A percentile compares a stretch with the other conserved stretches of the same genome.
Conservation (phyloP, 2,888 invertebrate genomes). For the Halictus ligatus region DNA sequence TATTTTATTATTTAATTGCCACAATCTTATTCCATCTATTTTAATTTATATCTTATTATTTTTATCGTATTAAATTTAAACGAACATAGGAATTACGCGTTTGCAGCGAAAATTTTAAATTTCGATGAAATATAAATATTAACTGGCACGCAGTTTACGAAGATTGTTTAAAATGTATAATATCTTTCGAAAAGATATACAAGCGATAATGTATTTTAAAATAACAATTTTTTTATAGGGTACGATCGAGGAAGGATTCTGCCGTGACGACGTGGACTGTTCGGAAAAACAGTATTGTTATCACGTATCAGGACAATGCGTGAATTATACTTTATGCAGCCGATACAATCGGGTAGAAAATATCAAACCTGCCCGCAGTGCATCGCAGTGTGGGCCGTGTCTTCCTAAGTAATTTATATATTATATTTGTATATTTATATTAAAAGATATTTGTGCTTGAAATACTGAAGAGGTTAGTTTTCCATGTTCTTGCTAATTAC, state of each 20-base stretch:
- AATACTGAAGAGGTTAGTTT: slow-evolving; percentile 7
- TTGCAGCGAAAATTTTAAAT: background rate
- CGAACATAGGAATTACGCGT: background rate
- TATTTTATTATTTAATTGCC: background rate
- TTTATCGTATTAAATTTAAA: background rate
- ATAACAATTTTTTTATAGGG: slow-evolving; percentile 43
- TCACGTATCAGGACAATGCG: slow-evolving; percentile 64
- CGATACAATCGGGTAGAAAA: slow-evolving; percentile 67
- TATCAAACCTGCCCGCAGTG: slow-evolving; percentile 51
- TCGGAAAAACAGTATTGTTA: slow-evolving; percentile 70
- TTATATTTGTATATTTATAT: background rate
- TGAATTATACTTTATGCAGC: slow-evolving; percentile 65
- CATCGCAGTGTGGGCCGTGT: slow-evolving; percentile 72
- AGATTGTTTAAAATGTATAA: background rate
- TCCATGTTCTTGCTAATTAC: background rate
- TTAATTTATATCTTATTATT: background rate
- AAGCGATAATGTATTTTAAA: background rate
- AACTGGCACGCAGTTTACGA: background rate
- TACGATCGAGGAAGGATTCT: slow-evolving; percentile 56
- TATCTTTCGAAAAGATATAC: background rate
- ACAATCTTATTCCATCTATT: background rate
- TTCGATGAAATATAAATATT: background rate
- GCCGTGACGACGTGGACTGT: slow-evolving; percentile 67
- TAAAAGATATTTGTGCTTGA: background rate
- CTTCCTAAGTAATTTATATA: slow-evolving; percentile 60